These are phyloP conservation scores for Laticauda laticaudata DNA, from an alignment of 2,113 vertebrate genomes.

Conservation along the genomic window DNA sequence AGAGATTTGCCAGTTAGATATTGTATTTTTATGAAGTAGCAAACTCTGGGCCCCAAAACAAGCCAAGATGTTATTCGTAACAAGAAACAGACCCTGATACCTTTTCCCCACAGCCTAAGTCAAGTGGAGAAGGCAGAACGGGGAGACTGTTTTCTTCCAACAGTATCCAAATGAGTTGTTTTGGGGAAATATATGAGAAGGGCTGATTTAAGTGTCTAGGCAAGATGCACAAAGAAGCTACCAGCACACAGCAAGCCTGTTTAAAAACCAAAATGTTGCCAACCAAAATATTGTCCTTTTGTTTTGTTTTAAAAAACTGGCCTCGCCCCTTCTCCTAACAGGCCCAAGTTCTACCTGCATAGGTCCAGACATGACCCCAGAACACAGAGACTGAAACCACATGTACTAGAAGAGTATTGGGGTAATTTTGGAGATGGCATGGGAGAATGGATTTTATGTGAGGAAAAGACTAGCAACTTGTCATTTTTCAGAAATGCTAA, in stretches of 20 bases:
- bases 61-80: conserved; percentile 78
- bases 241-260: conserved; percentile 80
- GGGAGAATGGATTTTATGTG: conserved; percentile 53
- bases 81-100: conserved; percentile 84
- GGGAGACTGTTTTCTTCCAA: conserved; percentile 71
- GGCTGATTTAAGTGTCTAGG: conserved; percentile 76
- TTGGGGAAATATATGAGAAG: conserved; percentile 56
- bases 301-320: conserved; percentile 51
- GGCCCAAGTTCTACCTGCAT: conserved; percentile 89
- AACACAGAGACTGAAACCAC: conserved; percentile 84
- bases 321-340: conserved; percentile 79
- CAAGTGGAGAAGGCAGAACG: conserved; percentile 59
- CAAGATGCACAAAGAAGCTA: conserved; percentile 84
- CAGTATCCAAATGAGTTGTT: conserved; percentile 74
- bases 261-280: conserved; percentile 71
- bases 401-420: conserved; percentile 58
- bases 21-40: conserved; percentile 70
- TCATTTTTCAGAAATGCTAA: conserved; percentile 39
- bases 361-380: conserved; percentile 93
- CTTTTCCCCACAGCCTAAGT: conserved; percentile 69
- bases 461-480: conserved; percentile 47
- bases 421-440: conserved; percentile 45
- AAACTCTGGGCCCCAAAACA: conserved; percentile 81
- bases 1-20: conserved; percentile 77
- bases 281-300: conserved; percentile 69